Evolutionary conservation across 2,797 vertebrate genomes (phyloP), one percentile per base, ranked within the genome.

Genomic region (Tolypeutes matacus): DNA sequence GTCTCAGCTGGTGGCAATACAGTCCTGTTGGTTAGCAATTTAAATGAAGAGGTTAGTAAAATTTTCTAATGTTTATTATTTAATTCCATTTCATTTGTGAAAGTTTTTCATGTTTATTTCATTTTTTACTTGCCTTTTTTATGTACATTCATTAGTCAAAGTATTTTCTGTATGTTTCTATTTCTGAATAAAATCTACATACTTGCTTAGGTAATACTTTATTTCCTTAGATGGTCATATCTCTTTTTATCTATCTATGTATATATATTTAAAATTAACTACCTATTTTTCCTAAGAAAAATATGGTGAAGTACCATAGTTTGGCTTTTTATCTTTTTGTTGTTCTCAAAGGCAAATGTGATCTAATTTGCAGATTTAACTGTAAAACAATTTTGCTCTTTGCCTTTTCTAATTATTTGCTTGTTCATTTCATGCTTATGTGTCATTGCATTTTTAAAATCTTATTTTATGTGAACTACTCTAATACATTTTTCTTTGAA

Each of bases 21-120:
- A 70, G 99, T 99, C 95, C 99, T 99, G 80, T 98, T 99, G 97
- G 99, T 99, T 98, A 99, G 99, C 99, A 99, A 99, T 98, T 99
- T 99, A 92, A 99, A 99, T 42, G 99, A 99, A 98, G 99, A 99
- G 99, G 99, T 99, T 98, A 99, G 99, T 98, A 93, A 97, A 97
- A 97, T 89, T 62, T 89, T 58, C 84, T 89, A 76, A 51, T 78
- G 56, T 62, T 82, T 87, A 60, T 91, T 58, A 89, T 94, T 95
- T 70, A 95, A 92, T 90, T 97, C 93, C 94, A 85, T 87, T 97
- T 98, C 98, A 98, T 98, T 97, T 96, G 97, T 98, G 96, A 92
- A 92, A 97, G 87, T 98, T 97, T 97, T 93, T 97, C 90, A 95
- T 97, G 98, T 98, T 97, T 95, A 83, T 97, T 98, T 98, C 88